Conservation (phyloP, 1,140 invertebrate genomes). For the Brevipalpus yothersi region DNA sequence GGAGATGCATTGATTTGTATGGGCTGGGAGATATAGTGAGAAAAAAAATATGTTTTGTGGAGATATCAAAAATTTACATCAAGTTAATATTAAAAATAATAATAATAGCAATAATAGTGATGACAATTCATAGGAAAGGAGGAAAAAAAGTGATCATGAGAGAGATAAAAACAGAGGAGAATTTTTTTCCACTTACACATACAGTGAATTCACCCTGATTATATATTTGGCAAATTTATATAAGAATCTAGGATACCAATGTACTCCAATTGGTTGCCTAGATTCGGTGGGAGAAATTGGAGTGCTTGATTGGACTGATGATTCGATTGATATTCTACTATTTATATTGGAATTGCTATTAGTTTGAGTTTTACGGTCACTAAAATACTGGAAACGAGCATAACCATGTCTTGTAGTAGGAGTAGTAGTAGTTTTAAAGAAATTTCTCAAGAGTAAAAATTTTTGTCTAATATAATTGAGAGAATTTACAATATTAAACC, state of each 20-base stretch:
- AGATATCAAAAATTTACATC: too few relatives aligned
- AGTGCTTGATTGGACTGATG: not conserved
- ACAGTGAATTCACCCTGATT: not conserved
- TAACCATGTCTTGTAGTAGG: not conserved
- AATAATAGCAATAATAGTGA: too few relatives aligned
- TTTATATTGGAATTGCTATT: not conserved
- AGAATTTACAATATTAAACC: not conserved
- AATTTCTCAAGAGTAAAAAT: not conserved
- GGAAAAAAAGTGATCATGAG: too few relatives aligned
- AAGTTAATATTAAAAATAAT: too few relatives aligned
- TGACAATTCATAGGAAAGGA: too few relatives aligned
- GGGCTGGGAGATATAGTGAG: too few relatives aligned
- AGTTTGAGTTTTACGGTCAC: not conserved
- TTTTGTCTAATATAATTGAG: not conserved
- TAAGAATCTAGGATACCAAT: conserved; percentile 59
- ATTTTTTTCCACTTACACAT: too few relatives aligned
- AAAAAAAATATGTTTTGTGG: too few relatives aligned
- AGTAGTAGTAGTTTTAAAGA: not conserved
- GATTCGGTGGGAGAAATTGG: not conserved
- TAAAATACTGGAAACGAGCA: not conserved
- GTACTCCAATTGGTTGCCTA: conserved; percentile 30
- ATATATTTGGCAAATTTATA: conserved; percentile 41
- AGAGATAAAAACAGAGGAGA: too few relatives aligned
- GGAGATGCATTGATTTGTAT: too few relatives aligned
- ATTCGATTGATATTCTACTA: conserved; percentile 11